A percentile compares a stretch with the other conserved stretches of the same genome.
Conservation (phyloP, 1,140 invertebrate species). For the Acarapis woodi region DNA sequence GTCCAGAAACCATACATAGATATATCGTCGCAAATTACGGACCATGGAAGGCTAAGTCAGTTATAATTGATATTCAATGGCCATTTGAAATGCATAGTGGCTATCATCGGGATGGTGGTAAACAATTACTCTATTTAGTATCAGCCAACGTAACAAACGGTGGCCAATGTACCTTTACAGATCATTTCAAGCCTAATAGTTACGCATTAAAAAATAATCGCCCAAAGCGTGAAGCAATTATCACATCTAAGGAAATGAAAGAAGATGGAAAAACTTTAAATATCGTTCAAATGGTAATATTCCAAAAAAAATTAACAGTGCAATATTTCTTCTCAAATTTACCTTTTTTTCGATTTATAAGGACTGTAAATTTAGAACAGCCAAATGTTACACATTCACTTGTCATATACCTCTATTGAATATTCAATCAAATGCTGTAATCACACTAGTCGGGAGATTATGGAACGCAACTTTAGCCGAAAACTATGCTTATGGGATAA, state of each 20-base stretch:
- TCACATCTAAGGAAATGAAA: conserved; percentile 32
- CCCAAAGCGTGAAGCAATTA: conserved; percentile 32
- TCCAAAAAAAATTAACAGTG: neutral
- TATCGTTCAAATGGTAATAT: conserved; percentile 41
- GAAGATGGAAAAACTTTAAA: conserved; percentile 34
- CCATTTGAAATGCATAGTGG: conserved; percentile 57
- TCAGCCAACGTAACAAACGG: conserved; percentile 9
- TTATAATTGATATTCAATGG: conserved; percentile 57
- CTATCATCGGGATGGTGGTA: conserved; percentile 38
- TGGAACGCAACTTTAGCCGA: conserved; percentile 54
- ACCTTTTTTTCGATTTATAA: conserved; percentile 17
- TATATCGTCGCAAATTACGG: conserved; percentile 59
- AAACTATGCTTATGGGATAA: conserved; percentile 23
- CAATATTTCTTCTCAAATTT: neutral
- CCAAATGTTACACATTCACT: conserved; percentile 51
- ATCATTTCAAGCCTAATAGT: neutral
- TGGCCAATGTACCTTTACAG: conserved; percentile 3
- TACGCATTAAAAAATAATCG: conserved; percentile 1
- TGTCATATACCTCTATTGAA: conserved; percentile 45
- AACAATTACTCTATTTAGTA: conserved; percentile 26
- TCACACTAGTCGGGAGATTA: conserved; percentile 21
- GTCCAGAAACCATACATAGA: conserved; percentile 45
- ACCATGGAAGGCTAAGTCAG: conserved; percentile 42
- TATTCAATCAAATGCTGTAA: conserved; percentile 31
- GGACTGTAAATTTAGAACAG: conserved; percentile 41